A percentile compares a stretch with the other conserved stretches of the same genome.
phyloP scores from a whole-genome alignment of 1,140 invertebrate species.

The Aphelenchoides avenae region DNA sequence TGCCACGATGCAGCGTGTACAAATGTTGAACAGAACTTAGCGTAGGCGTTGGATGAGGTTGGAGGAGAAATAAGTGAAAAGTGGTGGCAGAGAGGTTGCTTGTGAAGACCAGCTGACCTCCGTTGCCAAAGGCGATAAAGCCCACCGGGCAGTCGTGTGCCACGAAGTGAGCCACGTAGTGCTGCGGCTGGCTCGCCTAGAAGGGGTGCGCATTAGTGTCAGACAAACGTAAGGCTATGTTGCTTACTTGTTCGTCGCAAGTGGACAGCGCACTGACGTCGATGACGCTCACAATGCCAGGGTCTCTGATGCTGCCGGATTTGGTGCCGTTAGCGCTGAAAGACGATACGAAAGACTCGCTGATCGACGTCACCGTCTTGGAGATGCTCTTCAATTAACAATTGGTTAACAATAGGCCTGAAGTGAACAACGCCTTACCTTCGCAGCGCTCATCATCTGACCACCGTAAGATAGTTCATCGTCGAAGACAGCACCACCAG shows the following conservation, averaged over 20 bases:
- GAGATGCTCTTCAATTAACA: conserved; percentile 58
- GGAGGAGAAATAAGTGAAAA: conserved; percentile 89
- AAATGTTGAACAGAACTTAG: conserved; percentile 89
- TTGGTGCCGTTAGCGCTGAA: conserved; percentile 23
- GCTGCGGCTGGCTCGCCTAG: conserved; percentile 36
- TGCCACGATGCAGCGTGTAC: conserved; percentile 82
- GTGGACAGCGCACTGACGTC: conserved; percentile 70
- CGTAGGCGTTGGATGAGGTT: conserved; percentile 82
- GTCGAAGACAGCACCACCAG: conserved; percentile 71
- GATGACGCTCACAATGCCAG: conserved; percentile 79
- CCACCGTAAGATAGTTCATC: conserved; percentile 84
- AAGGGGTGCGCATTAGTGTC: background rate
- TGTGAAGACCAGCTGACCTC: conserved; percentile 82
- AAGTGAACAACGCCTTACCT: conserved; percentile 63
- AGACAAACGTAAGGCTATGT: background rate
- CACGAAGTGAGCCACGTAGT: conserved; percentile 84
- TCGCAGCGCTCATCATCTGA: conserved; percentile 87
- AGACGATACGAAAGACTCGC: conserved; percentile 76
- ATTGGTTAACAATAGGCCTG: background rate
- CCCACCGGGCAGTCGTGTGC: conserved; percentile 84
- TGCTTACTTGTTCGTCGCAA: conserved; percentile 13
- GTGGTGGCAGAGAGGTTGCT: conserved; percentile 88
- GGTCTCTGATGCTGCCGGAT: conserved; percentile 41
- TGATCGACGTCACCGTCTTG: conserved; percentile 70
- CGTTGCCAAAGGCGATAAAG: conserved; percentile 82